Percentiles rank a stretch among this genome's conserved stretches.
Conservation (phyloP, 2,113 vertebrate genomes). For the Sorex fumeus region DNA sequence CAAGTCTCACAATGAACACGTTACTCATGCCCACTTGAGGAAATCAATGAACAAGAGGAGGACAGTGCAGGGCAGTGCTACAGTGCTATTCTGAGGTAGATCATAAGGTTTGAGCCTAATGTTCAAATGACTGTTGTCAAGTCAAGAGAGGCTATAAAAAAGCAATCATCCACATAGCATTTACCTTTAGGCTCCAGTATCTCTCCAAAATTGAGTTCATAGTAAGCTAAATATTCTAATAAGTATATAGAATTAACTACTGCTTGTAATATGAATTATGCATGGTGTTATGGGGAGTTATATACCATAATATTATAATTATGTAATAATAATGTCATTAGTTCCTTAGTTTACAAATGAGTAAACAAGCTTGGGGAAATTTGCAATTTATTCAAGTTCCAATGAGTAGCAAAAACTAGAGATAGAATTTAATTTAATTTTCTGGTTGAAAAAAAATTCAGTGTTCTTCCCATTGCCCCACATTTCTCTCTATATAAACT, state of each 20-base stretch:
- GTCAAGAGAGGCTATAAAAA: background rate
- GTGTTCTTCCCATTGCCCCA: background rate
- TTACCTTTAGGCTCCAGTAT: background rate
- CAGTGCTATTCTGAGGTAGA: background rate
- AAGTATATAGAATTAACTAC: background rate
- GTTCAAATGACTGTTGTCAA: background rate
- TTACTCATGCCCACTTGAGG: too few species aligned
- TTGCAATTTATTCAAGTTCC: background rate
- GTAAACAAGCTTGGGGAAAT: conserved; percentile 3
- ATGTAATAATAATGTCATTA: background rate
- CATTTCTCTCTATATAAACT: background rate
- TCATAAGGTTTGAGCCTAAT: background rate
- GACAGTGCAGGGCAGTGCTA: too few species aligned
- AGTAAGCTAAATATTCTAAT: conserved; percentile 1
- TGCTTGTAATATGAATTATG: background rate
- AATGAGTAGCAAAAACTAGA: background rate
- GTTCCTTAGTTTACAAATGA: background rate
- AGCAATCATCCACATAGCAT: background rate
- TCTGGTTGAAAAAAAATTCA: background rate
- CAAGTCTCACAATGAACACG: too few species aligned
- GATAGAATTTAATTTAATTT: background rate
- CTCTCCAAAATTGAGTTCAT: background rate
- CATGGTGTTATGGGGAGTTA: background rate
- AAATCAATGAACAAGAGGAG: too few species aligned
- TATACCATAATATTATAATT: too few species aligned